Base-by-base conservation (phyloP, 2,797 vertebrate species). In the Xiphophorus birchmanni region DNA sequence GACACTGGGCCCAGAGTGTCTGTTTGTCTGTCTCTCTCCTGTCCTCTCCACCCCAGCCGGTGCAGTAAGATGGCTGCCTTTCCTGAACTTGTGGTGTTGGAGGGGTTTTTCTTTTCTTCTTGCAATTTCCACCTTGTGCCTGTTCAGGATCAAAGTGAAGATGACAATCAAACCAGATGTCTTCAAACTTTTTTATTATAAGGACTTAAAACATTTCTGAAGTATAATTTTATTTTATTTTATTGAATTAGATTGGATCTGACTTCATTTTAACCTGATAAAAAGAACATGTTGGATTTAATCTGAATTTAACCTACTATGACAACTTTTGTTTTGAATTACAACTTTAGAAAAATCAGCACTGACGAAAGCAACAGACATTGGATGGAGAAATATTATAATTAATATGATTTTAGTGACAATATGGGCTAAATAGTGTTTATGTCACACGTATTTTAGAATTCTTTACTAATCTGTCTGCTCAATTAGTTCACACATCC, bases 401-500 rank as follows among this genome's bases (percentile, higher is more conserved):
- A 65, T 65, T 23, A 8, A 42, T 37, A 76, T 82, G 80, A 82
- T 82, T 76, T 47, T 60, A 72, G 42, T 76, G 23, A 73, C 37
- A 56, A 47, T 84, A 79, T 77, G 5, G 81, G 86, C 86, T 88
- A 91, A 26, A n/a, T 5, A 32, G n/a, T 44, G 78, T 40, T 83
- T 83, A 91, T 86, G 80, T 90, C 82, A 87, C 91, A 88, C 86
- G 87, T 90, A 86, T 80, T 92, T 85, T 82, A 89, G 88, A 85
- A 80, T 88, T 86, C 82, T 90, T 84, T 89, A 65, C 86, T 94
- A 93, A 94, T 94, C 86, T 83, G 88, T 92, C 87, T 89, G 88
- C 89, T 94, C 93, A 95, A 94, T 94, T 92, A 94, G 91, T 86
- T 89, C 77, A 78, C 87, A 78, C 87, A 85, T 85, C 80, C 86